These are phyloP conservation scores for Benitochromis conjunctus DNA, from an alignment of 2,113 vertebrate genomes.

Conservation along the genomic window DNA sequence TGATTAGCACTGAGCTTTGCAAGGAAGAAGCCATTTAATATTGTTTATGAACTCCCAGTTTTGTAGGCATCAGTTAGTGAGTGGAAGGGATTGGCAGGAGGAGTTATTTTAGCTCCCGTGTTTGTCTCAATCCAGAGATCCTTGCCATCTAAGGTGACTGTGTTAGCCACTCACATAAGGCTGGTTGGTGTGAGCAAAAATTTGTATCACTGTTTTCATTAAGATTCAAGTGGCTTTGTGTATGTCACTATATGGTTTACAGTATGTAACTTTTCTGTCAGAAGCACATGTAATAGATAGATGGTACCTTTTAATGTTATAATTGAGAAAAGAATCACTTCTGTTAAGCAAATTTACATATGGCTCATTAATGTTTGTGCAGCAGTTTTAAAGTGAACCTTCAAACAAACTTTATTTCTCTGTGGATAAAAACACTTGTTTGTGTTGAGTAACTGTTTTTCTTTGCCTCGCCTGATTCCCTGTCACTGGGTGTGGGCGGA, in stretches of 20 bases:
- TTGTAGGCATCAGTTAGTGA: neutral
- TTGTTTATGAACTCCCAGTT: neutral
- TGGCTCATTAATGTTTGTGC: neutral
- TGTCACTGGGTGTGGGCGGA: neutral
- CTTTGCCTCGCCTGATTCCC: neutral
- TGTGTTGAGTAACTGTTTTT: neutral
- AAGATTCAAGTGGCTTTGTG: neutral
- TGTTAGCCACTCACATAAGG: neutral
- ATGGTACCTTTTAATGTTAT: accelerated
- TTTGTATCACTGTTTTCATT: accelerated
- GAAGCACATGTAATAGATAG: neutral
- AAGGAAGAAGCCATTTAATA: neutral
- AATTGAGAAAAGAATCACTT: neutral
- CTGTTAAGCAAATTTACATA: accelerated
- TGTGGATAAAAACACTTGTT: neutral
- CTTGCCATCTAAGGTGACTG: neutral
- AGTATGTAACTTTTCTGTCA: neutral
- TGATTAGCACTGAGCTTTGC: neutral
- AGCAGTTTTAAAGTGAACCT: neutral
- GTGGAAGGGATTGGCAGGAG: accelerated
- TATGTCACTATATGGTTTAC: neutral
- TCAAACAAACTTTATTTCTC: neutral
- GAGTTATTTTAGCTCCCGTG: neutral
- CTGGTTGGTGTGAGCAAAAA: neutral
- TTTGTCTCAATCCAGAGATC: neutral